Conservation (phyloP, 2,113 vertebrate genomes). For the Pedetes capensis region DNA sequence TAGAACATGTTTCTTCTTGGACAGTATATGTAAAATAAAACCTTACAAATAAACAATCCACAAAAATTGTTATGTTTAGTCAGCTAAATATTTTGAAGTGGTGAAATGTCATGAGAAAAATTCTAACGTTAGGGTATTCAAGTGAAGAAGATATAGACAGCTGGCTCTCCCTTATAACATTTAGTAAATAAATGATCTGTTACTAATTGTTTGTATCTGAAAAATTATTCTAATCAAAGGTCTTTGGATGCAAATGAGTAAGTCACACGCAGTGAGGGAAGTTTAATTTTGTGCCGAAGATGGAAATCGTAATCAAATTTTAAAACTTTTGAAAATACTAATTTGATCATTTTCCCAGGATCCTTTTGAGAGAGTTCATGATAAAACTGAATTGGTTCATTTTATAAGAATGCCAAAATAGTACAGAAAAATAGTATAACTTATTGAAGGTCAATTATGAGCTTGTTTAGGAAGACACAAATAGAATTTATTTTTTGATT, state of each 20-base stretch:
- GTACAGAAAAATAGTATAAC: not conserved
- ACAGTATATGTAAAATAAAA: not conserved
- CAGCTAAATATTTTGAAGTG: not conserved
- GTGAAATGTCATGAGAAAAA: slow-evolving; percentile 21
- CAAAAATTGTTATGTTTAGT: not conserved
- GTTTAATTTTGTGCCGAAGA: slow-evolving; percentile 26
- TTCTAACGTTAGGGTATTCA: not conserved
- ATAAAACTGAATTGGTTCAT: not conserved
- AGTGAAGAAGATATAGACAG: slow-evolving; percentile 20
- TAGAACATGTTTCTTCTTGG: not conserved
- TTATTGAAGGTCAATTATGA: not conserved
- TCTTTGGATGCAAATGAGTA: slow-evolving; percentile 34
- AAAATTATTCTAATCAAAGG: slow-evolving; percentile 64
- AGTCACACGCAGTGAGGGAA: not conserved
- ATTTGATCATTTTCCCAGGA: not conserved
- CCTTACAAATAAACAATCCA: not conserved
- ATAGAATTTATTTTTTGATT: not conserved
- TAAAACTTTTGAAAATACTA: slow-evolving; percentile 27
- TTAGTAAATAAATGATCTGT: slow-evolving; percentile 68
- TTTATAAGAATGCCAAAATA: not conserved
- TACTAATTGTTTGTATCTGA: slow-evolving; percentile 71
- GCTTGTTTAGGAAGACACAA: not conserved
- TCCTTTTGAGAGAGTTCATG: not conserved
- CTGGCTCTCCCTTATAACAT: slow-evolving; percentile 39
- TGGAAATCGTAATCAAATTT: slow-evolving; percentile 30